Conservation (phyloP, 2,797 vertebrate species). For the Xenopus petersii region DNA sequence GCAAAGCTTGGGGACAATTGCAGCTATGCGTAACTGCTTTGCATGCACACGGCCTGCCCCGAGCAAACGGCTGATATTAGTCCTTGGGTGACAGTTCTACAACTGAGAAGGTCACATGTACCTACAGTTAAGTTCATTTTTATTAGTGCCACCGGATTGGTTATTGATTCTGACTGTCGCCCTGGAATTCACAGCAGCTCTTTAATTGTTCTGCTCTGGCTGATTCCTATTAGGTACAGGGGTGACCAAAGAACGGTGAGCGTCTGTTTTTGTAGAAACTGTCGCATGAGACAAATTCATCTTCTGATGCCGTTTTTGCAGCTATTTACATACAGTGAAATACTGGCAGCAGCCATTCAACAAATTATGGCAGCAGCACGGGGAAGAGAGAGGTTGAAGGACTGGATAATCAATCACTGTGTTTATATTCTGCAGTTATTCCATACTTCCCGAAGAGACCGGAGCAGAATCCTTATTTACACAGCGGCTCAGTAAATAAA, state of each 20-base stretch:
- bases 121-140: conserved; percentile 36
- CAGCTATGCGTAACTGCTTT: not conserved
- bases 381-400: not conserved
- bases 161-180: conserved; percentile 35
- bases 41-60: conserved; percentile 6
- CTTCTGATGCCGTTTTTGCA: not conserved
- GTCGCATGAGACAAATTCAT: not conserved
- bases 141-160: conserved; percentile 30
- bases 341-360: not conserved
- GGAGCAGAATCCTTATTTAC: not conserved
- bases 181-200: conserved; percentile 4
- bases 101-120: conserved; percentile 24
- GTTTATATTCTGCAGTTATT: not conserved
- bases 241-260: too few species aligned
- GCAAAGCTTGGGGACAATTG: not conserved
- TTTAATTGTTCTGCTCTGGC: conserved; percentile 16
- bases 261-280: not conserved
- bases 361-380: not conserved
- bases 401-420: not conserved
- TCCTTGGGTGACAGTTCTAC: conserved; percentile 16
- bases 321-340: not conserved
- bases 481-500: not conserved
- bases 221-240: not conserved
- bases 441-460: not conserved
- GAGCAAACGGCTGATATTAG: conserved; percentile 22